Evolutionary conservation across 2,113 vertebrate genomes (phyloP).

Genomic region (Tringa solitaria): DNA sequence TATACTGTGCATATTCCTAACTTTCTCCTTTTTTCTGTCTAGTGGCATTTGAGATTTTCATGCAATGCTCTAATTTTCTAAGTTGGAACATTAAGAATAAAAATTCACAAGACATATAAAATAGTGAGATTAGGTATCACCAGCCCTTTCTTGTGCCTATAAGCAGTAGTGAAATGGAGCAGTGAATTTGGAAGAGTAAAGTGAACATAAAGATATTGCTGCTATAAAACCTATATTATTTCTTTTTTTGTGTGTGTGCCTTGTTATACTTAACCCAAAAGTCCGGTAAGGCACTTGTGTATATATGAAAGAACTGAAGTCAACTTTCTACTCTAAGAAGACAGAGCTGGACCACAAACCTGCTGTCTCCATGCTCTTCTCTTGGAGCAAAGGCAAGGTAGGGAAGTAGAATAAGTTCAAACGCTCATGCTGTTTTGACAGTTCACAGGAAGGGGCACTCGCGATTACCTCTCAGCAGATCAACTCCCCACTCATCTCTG

Average conservation of each 20-base stretch:
- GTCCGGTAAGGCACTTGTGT: neutral
- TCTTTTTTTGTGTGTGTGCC: neutral
- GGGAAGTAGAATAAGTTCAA: neutral
- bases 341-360: neutral
- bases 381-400: neutral
- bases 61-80: neutral
- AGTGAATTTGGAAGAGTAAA: neutral
- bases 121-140: neutral
- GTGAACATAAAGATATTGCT: neutral
- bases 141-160: neutral
- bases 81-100: neutral
- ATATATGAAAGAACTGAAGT: neutral
- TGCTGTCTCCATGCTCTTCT: neutral
- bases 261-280: neutral
- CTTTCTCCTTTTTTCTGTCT: neutral
- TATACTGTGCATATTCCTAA: neutral
- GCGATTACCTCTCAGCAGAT: neutral
- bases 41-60: neutral
- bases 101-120: neutral
- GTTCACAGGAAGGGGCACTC: neutral
- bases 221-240: neutral
- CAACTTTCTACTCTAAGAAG: neutral
- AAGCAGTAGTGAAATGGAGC: neutral
- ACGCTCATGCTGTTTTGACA: neutral
- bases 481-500: neutral